Evolutionary conservation across 64 coral and sea anemone species (phyloP).

Genomic region (Actinia tenebrosa): DNA sequence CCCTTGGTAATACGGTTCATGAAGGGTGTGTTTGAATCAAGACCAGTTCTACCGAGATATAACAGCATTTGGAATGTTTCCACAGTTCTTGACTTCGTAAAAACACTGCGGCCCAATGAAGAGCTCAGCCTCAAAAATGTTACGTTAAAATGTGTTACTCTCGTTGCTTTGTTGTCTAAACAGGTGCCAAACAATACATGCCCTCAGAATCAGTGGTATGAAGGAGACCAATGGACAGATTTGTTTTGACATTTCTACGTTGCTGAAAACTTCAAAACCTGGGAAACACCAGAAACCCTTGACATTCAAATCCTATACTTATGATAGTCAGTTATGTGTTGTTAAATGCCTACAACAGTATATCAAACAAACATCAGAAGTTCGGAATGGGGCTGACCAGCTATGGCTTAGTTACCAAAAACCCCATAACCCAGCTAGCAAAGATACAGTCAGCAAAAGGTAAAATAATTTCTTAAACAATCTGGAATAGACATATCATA

Average conservation of each 20-base stretch:
- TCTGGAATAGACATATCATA: conserved; percentile 22
- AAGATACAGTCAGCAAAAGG: conserved; percentile 1
- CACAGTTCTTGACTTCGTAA: conserved; percentile 13
- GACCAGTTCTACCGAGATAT: conserved; percentile 12
- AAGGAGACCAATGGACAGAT: conserved; percentile 3
- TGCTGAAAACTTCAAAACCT: conserved; percentile 37
- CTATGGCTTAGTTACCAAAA: conserved; percentile 10
- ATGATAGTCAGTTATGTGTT: conserved; percentile 35
- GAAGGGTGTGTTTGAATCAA: conserved; percentile 8
- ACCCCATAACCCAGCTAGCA: not conserved
- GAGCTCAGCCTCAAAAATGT: conserved; percentile 13
- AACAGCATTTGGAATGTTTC: conserved; percentile 9
- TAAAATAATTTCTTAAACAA: not conserved
- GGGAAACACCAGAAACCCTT: conserved; percentile 21
- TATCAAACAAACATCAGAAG: not conserved
- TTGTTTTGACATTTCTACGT: conserved; percentile 24
- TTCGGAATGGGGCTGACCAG: not conserved
- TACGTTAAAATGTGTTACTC: conserved; percentile 32
- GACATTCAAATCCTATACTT: conserved; percentile 9
- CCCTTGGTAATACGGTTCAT: conserved; percentile 12
- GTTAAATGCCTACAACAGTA: conserved; percentile 16
- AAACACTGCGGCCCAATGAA: conserved; percentile 29
- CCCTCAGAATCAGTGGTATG: conserved; percentile 31
- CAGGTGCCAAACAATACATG: conserved; percentile 57
- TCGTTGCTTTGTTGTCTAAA: conserved; percentile 27